Percentiles rank a stretch among this genome's conserved stretches.
Evolutionary conservation across 2,888 invertebrate genomes (phyloP).

Genomic region (Adela reaumurella): DNA sequence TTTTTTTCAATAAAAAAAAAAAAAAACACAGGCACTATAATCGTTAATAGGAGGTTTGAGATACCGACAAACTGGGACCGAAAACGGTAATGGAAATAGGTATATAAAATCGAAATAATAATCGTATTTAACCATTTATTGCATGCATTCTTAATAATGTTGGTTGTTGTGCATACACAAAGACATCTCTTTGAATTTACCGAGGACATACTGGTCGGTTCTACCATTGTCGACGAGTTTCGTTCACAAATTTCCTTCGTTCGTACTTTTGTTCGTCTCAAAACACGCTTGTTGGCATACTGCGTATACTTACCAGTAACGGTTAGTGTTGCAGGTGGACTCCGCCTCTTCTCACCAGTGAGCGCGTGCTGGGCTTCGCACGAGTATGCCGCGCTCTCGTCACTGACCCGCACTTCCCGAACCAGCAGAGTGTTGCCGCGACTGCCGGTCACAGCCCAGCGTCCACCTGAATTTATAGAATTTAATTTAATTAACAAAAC

Average conservation of each 20-base stretch:
- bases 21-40: too few species aligned
- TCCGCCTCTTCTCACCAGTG: slow-evolving; percentile 73
- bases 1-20: too few species aligned
- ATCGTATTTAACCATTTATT: too few species aligned
- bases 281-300: too few species aligned
- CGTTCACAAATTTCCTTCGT: background rate
- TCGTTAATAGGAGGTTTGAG: too few species aligned
- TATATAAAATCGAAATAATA: too few species aligned
- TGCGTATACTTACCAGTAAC: slow-evolving; percentile 69
- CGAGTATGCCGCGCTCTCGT: slow-evolving; percentile 71
- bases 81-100: too few species aligned
- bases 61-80: too few species aligned
- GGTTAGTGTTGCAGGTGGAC: slow-evolving; percentile 63
- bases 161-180: too few species aligned
- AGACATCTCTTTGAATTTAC: too few species aligned
- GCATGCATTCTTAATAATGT: too few species aligned
- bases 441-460: slow-evolving; percentile 65
- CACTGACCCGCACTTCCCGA: slow-evolving; percentile 60
- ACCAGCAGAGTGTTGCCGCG: slow-evolving; percentile 63
- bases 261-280: background rate
- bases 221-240: background rate
- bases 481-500: too few species aligned
- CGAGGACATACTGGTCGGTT: background rate
- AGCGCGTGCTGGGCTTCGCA: slow-evolving; percentile 77
- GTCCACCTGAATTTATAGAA: slow-evolving; percentile 60